phyloP scores from a whole-genome alignment of 2,888 invertebrate genomes.

The Melipona bicolor region DNA sequence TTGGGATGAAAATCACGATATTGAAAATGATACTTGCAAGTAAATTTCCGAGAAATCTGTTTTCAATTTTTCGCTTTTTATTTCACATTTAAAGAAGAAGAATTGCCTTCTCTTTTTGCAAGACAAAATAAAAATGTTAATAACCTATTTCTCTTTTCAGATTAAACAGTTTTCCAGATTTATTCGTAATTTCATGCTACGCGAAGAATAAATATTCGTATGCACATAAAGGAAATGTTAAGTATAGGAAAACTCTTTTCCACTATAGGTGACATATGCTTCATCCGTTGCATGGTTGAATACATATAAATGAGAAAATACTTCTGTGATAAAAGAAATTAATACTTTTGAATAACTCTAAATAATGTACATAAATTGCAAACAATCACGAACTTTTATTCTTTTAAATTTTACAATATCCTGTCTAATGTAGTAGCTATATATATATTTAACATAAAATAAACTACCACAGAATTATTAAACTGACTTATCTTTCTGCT shows the following conservation, averaged over 20 bases:
- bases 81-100: background rate
- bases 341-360: conserved; percentile 6
- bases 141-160: conserved; percentile 56
- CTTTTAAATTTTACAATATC: background rate
- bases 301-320: conserved; percentile 55
- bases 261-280: conserved; percentile 38
- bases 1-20: conserved; percentile 54
- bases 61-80: conserved; percentile 29
- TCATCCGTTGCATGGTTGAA: conserved; percentile 3
- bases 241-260: conserved; percentile 51
- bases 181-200: conserved; percentile 50
- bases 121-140: conserved; percentile 29
- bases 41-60: conserved; percentile 51
- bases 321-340: conserved; percentile 52
- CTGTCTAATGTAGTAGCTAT: background rate
- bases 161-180: conserved; percentile 56
- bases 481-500: background rate
- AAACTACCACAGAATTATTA: background rate
- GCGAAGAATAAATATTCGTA: conserved; percentile 45
- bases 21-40: conserved; percentile 53
- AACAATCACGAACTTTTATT: conserved; percentile 21
- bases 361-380: conserved; percentile 30
- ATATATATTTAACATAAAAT: background rate
- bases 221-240: conserved; percentile 37
- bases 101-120: background rate